A percentile compares a stretch with the other conserved stretches of the same genome.
Conservation (phyloP, 2,113 vertebrate genomes). For the Gavialis gangeticus region DNA sequence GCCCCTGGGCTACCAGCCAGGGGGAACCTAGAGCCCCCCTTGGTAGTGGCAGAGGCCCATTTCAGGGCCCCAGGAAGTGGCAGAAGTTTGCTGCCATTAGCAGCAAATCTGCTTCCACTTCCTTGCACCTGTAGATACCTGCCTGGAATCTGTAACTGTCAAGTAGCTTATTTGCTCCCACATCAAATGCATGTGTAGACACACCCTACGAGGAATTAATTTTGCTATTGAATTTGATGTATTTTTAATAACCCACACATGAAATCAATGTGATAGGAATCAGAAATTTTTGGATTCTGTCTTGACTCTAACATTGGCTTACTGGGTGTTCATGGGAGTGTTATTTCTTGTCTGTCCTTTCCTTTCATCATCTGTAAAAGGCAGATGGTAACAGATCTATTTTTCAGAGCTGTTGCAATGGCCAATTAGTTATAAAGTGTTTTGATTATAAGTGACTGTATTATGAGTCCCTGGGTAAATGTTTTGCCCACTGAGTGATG, state of each 20-base stretch:
- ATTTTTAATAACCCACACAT: not conserved
- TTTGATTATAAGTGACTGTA: not conserved
- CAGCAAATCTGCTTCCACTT: too few species aligned
- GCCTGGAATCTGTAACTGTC: too few species aligned
- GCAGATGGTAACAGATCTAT: not conserved
- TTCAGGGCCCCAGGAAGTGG: too few species aligned
- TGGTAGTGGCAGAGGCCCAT: too few species aligned
- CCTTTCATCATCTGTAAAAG: not conserved
- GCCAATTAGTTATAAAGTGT: not conserved
- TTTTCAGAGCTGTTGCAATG: slow-evolving; percentile 1
- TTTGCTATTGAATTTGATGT: not conserved
- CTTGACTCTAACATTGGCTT: not conserved
- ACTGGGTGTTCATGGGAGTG: not conserved
- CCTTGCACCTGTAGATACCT: too few species aligned
- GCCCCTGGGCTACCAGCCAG: too few species aligned
- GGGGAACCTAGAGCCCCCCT: too few species aligned
- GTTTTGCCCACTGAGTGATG: not conserved
- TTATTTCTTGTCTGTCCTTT: not conserved
- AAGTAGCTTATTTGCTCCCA: too few species aligned
- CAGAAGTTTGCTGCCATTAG: too few species aligned
- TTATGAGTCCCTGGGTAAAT: not conserved
- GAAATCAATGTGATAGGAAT: not conserved
- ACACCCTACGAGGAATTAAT: not conserved
- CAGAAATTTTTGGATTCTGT: not conserved
- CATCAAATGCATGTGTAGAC: too few species aligned